phyloP scores from a whole-genome alignment of 2,888 invertebrate species.

The Andrena trimmerana region DNA sequence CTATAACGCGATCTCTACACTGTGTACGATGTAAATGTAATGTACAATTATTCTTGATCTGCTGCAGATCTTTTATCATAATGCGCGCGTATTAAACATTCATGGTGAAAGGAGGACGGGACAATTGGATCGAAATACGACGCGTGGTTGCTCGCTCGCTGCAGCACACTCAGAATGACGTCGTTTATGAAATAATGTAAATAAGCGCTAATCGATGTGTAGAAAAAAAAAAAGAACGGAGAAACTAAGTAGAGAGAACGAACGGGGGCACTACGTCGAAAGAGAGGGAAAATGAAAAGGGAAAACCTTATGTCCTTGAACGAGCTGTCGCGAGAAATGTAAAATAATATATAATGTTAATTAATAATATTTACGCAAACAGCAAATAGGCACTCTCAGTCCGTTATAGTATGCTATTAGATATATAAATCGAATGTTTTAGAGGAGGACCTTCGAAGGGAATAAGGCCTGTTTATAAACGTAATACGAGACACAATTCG shows the following conservation, averaged over 20 bases:
- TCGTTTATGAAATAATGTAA: slow-evolving; percentile 80
- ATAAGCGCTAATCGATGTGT: slow-evolving; percentile 79
- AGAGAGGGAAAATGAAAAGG: slow-evolving; percentile 26
- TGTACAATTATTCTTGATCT: slow-evolving; percentile 66
- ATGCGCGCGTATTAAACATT: slow-evolving; percentile 76
- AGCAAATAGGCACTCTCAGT: slow-evolving; percentile 78
- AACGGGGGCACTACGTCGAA: slow-evolving; percentile 56
- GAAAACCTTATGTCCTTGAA: slow-evolving; percentile 52
- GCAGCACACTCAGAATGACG: slow-evolving; percentile 67
- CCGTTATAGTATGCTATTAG: slow-evolving; percentile 79
- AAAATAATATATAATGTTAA: slow-evolving; percentile 83
- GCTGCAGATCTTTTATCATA: slow-evolving; percentile 84
- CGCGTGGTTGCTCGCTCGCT: slow-evolving; percentile 59
- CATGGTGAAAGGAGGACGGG: slow-evolving; percentile 70
- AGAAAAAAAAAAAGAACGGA: slow-evolving; percentile 66
- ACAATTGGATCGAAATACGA: slow-evolving; percentile 70
- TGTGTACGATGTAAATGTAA: slow-evolving; percentile 36
- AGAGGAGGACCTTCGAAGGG: slow-evolving; percentile 73
- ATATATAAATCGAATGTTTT: slow-evolving; percentile 79
- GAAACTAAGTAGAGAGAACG: slow-evolving; percentile 70
- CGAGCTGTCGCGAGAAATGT: slow-evolving; percentile 76
- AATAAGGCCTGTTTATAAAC: slow-evolving; percentile 78
- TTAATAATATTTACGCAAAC: slow-evolving; percentile 78
- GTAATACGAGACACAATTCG: slow-evolving; percentile 63
- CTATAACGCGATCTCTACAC: neutral